phyloP scores from a whole-genome alignment of 2,888 invertebrate genomes.

The Notodonta dromedarius region DNA sequence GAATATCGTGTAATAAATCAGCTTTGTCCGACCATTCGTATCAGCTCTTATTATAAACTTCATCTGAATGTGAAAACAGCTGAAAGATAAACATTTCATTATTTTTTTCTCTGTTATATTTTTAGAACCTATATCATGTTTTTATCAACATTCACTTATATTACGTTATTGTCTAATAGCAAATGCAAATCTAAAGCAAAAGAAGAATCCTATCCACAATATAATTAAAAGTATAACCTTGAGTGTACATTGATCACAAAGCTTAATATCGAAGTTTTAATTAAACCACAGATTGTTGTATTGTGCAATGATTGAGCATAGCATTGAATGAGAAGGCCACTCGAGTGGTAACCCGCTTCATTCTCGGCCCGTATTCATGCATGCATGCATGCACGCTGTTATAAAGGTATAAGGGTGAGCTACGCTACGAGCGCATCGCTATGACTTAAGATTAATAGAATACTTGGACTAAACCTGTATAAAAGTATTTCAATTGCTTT shows the following conservation, averaged over 20 bases:
- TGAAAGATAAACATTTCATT: not conserved
- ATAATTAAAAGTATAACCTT: too few species aligned
- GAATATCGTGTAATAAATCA: not conserved
- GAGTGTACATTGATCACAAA: too few species aligned
- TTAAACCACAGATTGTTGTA: slow-evolving; percentile 4
- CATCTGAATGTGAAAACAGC: not conserved
- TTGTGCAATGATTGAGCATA: not conserved
- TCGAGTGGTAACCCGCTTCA: not conserved
- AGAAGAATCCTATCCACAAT: too few species aligned
- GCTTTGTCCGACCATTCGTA: not conserved
- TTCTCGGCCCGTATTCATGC: slow-evolving; percentile 22
- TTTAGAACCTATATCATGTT: too few species aligned
- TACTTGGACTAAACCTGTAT: not conserved
- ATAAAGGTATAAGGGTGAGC: not conserved
- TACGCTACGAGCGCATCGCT: not conserved
- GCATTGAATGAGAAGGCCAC: not conserved
- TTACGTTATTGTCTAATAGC: too few species aligned
- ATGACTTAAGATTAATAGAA: slow-evolving; percentile 1
- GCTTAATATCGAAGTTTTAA: not conserved
- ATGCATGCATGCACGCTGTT: slow-evolving; percentile 6
- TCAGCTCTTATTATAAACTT: not conserved
- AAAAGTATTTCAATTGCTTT: not conserved
- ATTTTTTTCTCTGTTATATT: not conserved
- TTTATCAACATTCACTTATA: not conserved
- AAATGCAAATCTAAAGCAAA: too few species aligned